Base-by-base conservation (phyloP, 2,888 invertebrate genomes). In the Brenthis hecate region DNA sequence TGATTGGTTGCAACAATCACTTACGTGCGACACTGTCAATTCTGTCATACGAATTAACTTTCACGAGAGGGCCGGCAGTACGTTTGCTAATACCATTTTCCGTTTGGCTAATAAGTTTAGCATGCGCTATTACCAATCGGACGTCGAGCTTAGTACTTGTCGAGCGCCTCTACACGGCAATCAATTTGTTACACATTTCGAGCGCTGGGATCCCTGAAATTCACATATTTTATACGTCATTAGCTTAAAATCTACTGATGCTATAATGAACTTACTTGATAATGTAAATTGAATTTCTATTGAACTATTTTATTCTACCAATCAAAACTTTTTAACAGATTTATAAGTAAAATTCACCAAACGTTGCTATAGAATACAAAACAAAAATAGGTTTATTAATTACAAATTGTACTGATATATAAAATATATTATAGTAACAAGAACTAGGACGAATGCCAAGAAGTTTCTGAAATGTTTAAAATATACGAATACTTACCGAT, bases 41-140 rank as follows among this genome's bases (percentile, higher is more conserved):
- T 87, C 85, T 90, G 88, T 89, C 84, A 82, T 82, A 80, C 82
- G 85, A 90, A 90, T 87, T 82, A 83, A 88, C 86, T 87, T 89
- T 85, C 85, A 87, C 87, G 81, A 83, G 76, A 83, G 80, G 79
- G 80, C 79, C 81, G 73, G 80, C 83, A 79, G 85, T 85, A 85
- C 88, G 86, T 85, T 83, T 85, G 86, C 83, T 92, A 91, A 92
- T 89, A 85, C 87, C 87, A 91, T 92, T 92, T 92, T 91, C 91
- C 91, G 89, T 89, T 90, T 87, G 85, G 85, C 86, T 92, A 92
- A 92, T 92, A 90, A 91, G 92, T 90, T 92, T 92, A 92, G 89
- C 91, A 89, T 89, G 85, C 87, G 83, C 89, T 91, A 92, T 92
- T 92, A 92, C 89, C 92, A 92, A 92, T 92, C 89, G 86, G 82